Conservation (phyloP, 2,888 invertebrate genomes). For the Slavum lentiscoides region DNA sequence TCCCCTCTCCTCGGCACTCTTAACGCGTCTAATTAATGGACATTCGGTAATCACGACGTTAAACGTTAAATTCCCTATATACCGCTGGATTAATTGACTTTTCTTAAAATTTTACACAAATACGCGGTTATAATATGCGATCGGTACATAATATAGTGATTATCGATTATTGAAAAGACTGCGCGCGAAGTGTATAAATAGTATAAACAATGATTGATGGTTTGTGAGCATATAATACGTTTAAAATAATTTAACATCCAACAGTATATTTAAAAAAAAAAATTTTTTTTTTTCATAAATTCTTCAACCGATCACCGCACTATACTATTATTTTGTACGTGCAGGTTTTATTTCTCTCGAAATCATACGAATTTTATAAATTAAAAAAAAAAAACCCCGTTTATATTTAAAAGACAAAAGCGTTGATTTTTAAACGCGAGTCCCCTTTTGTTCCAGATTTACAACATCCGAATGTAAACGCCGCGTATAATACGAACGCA, state of each 20-base stretch:
- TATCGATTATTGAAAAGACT: neutral
- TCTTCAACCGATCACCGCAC: neutral
- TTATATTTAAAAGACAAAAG: slow-evolving; percentile 38
- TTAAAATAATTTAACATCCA: too few species aligned
- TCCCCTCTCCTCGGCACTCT: neutral
- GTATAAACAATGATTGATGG: too few species aligned
- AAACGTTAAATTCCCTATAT: slow-evolving; percentile 6
- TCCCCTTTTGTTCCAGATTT: slow-evolving; percentile 39
- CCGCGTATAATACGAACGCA: slow-evolving; percentile 46
- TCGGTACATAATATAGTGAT: neutral
- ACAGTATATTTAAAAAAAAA: too few species aligned
- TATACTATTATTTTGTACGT: neutral
- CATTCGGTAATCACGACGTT: slow-evolving; percentile 20
- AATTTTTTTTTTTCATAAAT: too few species aligned
- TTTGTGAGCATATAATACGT: too few species aligned
- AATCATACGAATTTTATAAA: slow-evolving; percentile 2
- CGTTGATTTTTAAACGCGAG: slow-evolving; percentile 7
- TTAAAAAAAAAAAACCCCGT: slow-evolving; percentile 15
- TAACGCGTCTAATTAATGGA: slow-evolving; percentile 40
- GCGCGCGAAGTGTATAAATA: too few species aligned
- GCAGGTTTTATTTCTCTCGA: neutral
- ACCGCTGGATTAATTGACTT: slow-evolving; percentile 43
- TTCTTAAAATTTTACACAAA: slow-evolving; percentile 29
- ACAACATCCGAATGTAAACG: slow-evolving; percentile 37
- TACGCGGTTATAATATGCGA: slow-evolving; percentile 11